Evolutionary conservation across 2,888 invertebrate species (phyloP), one percentile per base, ranked within the genome.

Genomic region (Epistrophe eligans): DNA sequence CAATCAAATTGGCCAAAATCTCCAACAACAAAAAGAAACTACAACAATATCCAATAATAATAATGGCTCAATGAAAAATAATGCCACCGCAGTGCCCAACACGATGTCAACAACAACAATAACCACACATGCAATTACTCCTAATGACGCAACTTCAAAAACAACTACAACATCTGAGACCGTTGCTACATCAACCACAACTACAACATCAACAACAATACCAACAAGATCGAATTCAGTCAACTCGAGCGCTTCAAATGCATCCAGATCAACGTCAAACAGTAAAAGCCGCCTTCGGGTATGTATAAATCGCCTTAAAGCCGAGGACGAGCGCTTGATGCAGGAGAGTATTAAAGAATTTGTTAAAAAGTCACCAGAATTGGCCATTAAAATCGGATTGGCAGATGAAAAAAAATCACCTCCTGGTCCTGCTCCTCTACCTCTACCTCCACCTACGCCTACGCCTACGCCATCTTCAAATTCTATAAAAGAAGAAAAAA

Each of bases 341-440:
- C 95, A 95, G 90, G 94, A 94, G 90, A 95, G 95, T 92, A 91
- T 95, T 88, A 94, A 94, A 88, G 94, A 95, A 89, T 95, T 95
- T 91, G 94, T 94, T 77, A 95, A 95, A 91, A 95, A 94, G 90
- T 94, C 94, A 89, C 95, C 95, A 82, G 93, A 93, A 90, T 92
- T 94, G 81, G 94, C 95, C 71, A 94, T 94, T 88, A 94, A 94
- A 91, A 93, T 95, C 90, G 95, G 95, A 50, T 93, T 95, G 88
- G 87, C 71, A 52, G 66, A 77, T 57, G 48, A 52, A 13, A 40
- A 77, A n/a, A 48, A 72, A 58, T 17, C 79, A 24, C 4, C 58
- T 45, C 4, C 58, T 32, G 77, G 76, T 73, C 35, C 64, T 67
- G 57, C 74, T 55, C 74, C 73, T 38, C 40, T n/a, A n/a, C n/a